A percentile compares a stretch with the other conserved stretches of the same genome.
Conservation (phyloP, 2,888 invertebrate species). For the Kuschelorhynchus macadamiae region DNA sequence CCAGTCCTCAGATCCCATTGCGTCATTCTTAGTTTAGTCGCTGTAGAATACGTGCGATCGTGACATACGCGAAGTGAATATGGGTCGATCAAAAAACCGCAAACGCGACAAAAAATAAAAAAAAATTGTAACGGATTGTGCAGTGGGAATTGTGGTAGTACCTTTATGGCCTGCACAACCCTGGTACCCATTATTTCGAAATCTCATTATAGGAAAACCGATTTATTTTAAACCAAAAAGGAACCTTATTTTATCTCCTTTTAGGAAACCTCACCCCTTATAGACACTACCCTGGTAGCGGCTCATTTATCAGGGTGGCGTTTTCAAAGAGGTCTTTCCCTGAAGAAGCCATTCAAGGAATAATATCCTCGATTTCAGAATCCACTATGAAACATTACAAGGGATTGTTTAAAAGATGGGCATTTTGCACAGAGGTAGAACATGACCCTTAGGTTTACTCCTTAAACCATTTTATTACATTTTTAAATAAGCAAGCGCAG, state of each 20-base stretch:
- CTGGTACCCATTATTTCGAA: slow-evolving; percentile 14
- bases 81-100: no score
- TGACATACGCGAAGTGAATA: no score
- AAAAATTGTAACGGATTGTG: no score
- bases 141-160: no score
- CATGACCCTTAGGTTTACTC: background rate
- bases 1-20: no score
- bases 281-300: background rate
- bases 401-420: background rate
- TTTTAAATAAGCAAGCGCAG: no score
- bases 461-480: no score
- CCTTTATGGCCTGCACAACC: background rate
- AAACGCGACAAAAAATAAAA: no score
- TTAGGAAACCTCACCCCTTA: background rate
- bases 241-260: background rate
- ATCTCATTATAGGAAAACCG: slow-evolving; percentile 20
- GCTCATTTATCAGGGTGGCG: background rate
- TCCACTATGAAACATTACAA: slow-evolving; percentile 3
- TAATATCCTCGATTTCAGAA: background rate
- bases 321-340: slow-evolving; percentile 13
- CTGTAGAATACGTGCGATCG: no score
- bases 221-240: slow-evolving; percentile 3
- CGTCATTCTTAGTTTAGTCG: no score
- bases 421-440: background rate
- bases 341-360: background rate